These are phyloP conservation scores for Lagopus leucura DNA, from an alignment of 2,113 vertebrate species.

Conservation along the genomic window DNA sequence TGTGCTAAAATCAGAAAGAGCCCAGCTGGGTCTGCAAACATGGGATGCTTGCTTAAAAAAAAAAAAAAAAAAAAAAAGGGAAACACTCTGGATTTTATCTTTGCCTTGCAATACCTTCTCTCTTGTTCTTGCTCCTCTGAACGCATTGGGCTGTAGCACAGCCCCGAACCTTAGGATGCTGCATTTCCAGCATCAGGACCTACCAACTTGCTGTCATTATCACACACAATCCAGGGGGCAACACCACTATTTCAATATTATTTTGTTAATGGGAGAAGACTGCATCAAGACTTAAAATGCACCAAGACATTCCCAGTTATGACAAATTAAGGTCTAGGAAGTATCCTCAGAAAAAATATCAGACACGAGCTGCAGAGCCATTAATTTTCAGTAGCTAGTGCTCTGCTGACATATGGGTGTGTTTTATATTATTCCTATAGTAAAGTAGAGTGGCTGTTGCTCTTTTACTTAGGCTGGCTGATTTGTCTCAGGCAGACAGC, in stretches of 20 bases:
- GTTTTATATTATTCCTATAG: not conserved
- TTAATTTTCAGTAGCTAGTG: not conserved
- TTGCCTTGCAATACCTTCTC: not conserved
- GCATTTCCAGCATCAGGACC: not conserved
- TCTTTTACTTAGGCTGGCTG: not conserved
- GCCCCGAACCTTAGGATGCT: not conserved
- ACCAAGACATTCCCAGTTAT: not conserved
- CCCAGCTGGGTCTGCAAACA: not conserved
- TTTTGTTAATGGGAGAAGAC: not conserved
- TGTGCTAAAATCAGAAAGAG: slow-evolving; percentile 12
- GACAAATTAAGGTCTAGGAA: not conserved
- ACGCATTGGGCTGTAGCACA: not conserved
- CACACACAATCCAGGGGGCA: not conserved
- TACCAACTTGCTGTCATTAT: not conserved
- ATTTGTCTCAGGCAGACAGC: not conserved
- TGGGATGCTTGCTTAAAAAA: fast-evolving
- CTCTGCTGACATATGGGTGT: not conserved
- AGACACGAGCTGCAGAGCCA: not conserved
- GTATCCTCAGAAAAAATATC: not conserved
- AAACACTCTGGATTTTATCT: not conserved
- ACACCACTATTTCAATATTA: not conserved
- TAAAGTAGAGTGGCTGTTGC: not conserved
- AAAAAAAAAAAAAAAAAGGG: no score
- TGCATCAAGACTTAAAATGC: not conserved
- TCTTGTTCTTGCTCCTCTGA: not conserved